phyloP scores from a whole-genome alignment of 2,888 invertebrate genomes.

The Desoria tigrina region DNA sequence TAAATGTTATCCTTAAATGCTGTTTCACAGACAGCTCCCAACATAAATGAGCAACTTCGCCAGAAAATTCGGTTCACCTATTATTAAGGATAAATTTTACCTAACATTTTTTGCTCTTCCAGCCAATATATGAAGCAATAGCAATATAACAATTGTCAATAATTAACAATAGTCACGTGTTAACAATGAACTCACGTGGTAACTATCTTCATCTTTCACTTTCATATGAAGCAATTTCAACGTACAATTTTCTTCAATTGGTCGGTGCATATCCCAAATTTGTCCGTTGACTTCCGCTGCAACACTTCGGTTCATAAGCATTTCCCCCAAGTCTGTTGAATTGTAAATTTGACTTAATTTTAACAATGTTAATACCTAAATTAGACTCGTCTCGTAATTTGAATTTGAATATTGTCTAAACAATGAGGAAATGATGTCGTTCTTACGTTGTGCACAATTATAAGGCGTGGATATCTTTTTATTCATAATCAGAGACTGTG shows the following conservation, averaged over 20 bases:
- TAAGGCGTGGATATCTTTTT: slow-evolving; percentile 86
- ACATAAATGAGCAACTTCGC: slow-evolving; percentile 85
- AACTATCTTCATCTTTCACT: slow-evolving; percentile 58
- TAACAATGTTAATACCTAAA: too few species aligned
- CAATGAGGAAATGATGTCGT: too few species aligned
- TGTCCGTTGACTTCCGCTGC: slow-evolving; percentile 78
- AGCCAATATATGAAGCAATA: too few species aligned
- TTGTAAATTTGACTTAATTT: background rate
- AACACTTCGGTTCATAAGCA: slow-evolving; percentile 69
- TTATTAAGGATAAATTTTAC: background rate
- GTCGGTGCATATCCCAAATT: slow-evolving; percentile 92
- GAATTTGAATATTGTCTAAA: too few species aligned
- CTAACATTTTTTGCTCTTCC: too few species aligned
- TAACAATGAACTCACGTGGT: slow-evolving; percentile 36
- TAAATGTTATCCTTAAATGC: slow-evolving; percentile 77
- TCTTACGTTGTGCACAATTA: slow-evolving; percentile 85
- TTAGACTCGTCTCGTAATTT: too few species aligned
- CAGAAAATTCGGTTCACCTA: slow-evolving; percentile 80
- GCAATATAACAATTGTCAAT: background rate
- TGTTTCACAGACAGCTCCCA: slow-evolving; percentile 75
- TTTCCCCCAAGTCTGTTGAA: slow-evolving; percentile 71
- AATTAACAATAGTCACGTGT: background rate
- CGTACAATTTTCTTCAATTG: slow-evolving; percentile 67
- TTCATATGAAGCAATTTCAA: slow-evolving; percentile 67
- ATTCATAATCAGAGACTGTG: slow-evolving; percentile 82